phyloP scores from a whole-genome alignment of 2,113 vertebrate species.

The Uria lomvia region DNA sequence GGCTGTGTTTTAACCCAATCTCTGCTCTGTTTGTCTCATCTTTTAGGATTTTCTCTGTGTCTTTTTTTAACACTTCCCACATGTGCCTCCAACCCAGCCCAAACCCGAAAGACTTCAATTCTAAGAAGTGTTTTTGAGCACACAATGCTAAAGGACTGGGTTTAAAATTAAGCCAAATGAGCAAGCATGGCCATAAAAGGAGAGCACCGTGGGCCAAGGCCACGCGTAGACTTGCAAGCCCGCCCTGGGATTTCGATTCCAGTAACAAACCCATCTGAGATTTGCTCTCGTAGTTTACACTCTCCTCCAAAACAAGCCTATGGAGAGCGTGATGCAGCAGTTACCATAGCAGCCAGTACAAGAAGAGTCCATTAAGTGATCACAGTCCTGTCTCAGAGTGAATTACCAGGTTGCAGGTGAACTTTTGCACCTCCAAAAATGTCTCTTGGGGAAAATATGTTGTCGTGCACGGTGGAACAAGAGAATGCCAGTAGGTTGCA shows the following conservation, averaged over 20 bases:
- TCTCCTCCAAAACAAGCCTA: background rate
- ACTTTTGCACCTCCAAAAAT: slow-evolving; percentile 55
- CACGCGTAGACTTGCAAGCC: slow-evolving; percentile 9
- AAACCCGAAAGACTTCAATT: background rate
- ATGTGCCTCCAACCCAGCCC: background rate
- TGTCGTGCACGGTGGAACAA: background rate
- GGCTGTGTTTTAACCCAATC: background rate
- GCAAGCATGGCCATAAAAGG: slow-evolving; percentile 36
- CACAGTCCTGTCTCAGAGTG: slow-evolving; percentile 27
- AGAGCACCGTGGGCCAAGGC: background rate
- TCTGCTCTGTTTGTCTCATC: background rate
- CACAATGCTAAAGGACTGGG: background rate
- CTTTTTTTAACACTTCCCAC: background rate
- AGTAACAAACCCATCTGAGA: slow-evolving; percentile 44
- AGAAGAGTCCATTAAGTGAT: slow-evolving; percentile 54
- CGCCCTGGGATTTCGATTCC: slow-evolving; percentile 28
- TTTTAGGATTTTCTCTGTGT: background rate
- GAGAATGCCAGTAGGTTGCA: background rate
- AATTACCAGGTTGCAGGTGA: slow-evolving; percentile 59
- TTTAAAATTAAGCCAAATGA: slow-evolving; percentile 24
- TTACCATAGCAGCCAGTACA: slow-evolving; percentile 54
- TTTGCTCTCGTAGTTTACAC: background rate
- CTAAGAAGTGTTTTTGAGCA: slow-evolving; percentile 7
- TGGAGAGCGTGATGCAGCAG: slow-evolving; percentile 40
- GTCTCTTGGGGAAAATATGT: slow-evolving; percentile 42